Percentiles rank a stretch among this genome's conserved stretches.
Conservation (phyloP, 2,888 invertebrate species). For the Diabrotica balteata region DNA sequence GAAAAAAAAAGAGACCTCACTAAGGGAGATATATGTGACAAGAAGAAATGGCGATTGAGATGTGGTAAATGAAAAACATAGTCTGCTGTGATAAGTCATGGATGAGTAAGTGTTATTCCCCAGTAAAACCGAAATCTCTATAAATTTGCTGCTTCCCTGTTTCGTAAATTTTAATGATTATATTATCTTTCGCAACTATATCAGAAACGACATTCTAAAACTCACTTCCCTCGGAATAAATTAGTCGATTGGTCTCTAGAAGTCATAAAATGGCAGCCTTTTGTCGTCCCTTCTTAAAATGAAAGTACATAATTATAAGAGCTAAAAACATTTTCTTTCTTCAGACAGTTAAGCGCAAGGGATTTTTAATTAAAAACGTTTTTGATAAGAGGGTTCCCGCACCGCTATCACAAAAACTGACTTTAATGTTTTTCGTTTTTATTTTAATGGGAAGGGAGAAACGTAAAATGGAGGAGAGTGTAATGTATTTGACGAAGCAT, state of each 20-base stretch:
- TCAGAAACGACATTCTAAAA: slow-evolving; percentile 2
- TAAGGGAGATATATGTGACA: too few species aligned
- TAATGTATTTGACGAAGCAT: slow-evolving; percentile 16
- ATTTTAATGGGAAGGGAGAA: slow-evolving; percentile 19
- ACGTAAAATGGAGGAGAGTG: slow-evolving; percentile 22
- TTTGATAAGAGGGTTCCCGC: slow-evolving; percentile 26
- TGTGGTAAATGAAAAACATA: too few species aligned
- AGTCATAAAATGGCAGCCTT: slow-evolving; percentile 35
- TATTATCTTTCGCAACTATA: slow-evolving; percentile 3
- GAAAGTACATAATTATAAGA: slow-evolving; percentile 35
- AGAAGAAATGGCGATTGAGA: too few species aligned
- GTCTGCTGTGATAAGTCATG: too few species aligned
- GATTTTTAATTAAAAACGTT: slow-evolving; percentile 35
- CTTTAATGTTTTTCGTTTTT: slow-evolving; percentile 31
- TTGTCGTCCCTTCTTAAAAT: slow-evolving; percentile 31
- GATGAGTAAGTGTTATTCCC: too few species aligned
- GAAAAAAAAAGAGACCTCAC: too few species aligned
- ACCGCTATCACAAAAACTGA: slow-evolving; percentile 27
- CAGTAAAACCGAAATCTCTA: background rate
- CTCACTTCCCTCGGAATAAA: slow-evolving; percentile 7
- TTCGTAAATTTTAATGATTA: slow-evolving; percentile 6
- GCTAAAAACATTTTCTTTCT: slow-evolving; percentile 34
- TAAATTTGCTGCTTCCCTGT: background rate
- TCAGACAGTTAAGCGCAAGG: slow-evolving; percentile 25
- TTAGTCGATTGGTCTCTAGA: slow-evolving; percentile 26